A percentile compares a stretch with the other conserved stretches of the same genome.
Conservation (phyloP, 92 coral and sea anemone genomes). For the Epizoanthus illoricatus region DNA sequence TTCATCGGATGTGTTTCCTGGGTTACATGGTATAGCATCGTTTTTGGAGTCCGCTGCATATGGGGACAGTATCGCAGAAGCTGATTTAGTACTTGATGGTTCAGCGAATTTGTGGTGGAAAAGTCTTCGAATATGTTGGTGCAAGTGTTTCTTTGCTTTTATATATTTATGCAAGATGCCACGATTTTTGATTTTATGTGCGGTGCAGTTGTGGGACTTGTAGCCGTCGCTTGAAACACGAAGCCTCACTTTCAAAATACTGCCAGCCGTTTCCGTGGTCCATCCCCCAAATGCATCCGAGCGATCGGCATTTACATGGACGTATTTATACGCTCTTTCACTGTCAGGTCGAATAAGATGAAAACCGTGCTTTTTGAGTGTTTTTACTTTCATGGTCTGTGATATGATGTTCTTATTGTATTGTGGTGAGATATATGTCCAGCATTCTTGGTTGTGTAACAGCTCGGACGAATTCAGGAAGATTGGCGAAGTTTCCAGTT, state of each 20-base stretch:
- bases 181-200: background rate
- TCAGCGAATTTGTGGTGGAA: too few relatives aligned
- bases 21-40: background rate
- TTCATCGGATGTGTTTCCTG: background rate
- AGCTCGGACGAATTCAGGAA: conserved; percentile 26
- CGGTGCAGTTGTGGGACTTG: background rate
- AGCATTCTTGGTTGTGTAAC: conserved; percentile 51
- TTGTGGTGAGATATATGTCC: conserved; percentile 63
- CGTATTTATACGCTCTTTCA: conserved; percentile 27
- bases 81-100: background rate
- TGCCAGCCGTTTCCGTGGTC: conserved; percentile 47
- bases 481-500: background rate
- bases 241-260: conserved; percentile 53
- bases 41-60: background rate
- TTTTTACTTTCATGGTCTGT: conserved; percentile 54
- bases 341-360: conserved; percentile 35
- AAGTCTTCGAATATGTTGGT: too few relatives aligned
- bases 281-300: conserved; percentile 79
- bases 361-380: conserved; percentile 55
- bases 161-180: too few relatives aligned
- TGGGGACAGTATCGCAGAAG: background rate
- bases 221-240: conserved; percentile 42
- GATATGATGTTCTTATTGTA: conserved; percentile 37
- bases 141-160: too few relatives aligned
- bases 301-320: conserved; percentile 34